phyloP scores from a whole-genome alignment of 2,113 vertebrate species.

The Apodemus speciosus region DNA sequence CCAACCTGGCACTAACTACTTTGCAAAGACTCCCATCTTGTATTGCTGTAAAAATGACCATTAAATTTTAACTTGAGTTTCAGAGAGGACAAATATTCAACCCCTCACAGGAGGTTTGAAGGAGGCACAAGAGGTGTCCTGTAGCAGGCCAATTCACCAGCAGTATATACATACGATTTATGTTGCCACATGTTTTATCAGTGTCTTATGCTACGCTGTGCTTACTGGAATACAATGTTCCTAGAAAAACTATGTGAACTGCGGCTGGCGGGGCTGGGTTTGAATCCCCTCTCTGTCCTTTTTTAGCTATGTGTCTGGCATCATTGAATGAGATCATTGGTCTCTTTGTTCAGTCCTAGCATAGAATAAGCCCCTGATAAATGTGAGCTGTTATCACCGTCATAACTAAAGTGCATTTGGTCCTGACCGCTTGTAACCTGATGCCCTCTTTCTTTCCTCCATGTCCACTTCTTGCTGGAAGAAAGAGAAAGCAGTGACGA shows the following conservation, averaged over 20 bases:
- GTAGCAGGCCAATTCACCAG: background rate
- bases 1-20: background rate
- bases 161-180: background rate
- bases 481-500: conserved; percentile 36
- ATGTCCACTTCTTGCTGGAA: conserved; percentile 50
- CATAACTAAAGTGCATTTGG: background rate
- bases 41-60: background rate
- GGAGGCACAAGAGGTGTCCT: background rate
- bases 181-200: background rate
- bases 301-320: background rate
- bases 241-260: background rate
- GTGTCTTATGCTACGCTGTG: background rate
- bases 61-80: background rate
- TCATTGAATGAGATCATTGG: background rate
- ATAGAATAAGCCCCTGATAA: background rate
- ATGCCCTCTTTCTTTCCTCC: background rate
- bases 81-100: background rate
- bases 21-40: background rate
- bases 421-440: background rate
- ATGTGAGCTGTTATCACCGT: background rate
- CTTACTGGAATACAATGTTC: background rate
- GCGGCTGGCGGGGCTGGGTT: background rate
- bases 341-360: background rate
- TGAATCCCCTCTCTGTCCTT: background rate
- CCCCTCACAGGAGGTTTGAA: background rate